phyloP scores from a whole-genome alignment of 2,113 vertebrate species.

The Syngnathoides biaculeatus region DNA sequence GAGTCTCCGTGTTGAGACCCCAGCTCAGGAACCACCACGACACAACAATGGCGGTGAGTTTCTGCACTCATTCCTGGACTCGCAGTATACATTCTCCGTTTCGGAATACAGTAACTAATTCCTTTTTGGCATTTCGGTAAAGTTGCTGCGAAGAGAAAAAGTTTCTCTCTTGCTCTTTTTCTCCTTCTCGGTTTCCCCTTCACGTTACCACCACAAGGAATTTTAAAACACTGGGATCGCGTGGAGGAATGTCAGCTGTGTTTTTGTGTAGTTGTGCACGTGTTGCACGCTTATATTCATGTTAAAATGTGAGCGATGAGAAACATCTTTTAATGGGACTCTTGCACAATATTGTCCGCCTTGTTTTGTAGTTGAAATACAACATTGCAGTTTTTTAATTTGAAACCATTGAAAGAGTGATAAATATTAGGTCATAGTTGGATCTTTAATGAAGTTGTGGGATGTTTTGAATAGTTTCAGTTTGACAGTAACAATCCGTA shows the following conservation, averaged over 20 bases:
- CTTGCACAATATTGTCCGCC: background rate
- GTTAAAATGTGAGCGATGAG: conserved; percentile 4
- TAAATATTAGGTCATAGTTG: background rate
- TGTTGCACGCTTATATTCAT: conserved; percentile 13
- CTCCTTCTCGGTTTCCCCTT: conserved; percentile 28
- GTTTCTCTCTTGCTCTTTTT: background rate
- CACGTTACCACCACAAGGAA: conserved; percentile 53
- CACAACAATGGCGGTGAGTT: conserved; percentile 65
- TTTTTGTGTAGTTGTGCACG: conserved; percentile 35
- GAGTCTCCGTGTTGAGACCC: conserved; percentile 68
- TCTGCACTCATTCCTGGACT: conserved; percentile 21
- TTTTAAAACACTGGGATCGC: conserved; percentile 55
- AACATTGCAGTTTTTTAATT: background rate
- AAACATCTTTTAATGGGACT: background rate
- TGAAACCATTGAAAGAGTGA: background rate
- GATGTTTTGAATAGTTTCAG: too few relatives aligned
- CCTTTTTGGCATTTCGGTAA: background rate
- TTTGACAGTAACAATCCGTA: background rate
- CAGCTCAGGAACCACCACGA: conserved; percentile 56
- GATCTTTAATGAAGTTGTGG: background rate
- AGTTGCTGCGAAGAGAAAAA: conserved; percentile 2
- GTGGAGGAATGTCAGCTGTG: conserved; percentile 52
- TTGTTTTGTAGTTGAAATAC: background rate
- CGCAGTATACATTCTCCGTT: background rate
- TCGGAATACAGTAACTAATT: background rate